A percentile compares a stretch with the other conserved stretches of the same genome.
Evolutionary conservation across 2,797 vertebrate species (phyloP).

Genomic region (Anableps anableps): DNA sequence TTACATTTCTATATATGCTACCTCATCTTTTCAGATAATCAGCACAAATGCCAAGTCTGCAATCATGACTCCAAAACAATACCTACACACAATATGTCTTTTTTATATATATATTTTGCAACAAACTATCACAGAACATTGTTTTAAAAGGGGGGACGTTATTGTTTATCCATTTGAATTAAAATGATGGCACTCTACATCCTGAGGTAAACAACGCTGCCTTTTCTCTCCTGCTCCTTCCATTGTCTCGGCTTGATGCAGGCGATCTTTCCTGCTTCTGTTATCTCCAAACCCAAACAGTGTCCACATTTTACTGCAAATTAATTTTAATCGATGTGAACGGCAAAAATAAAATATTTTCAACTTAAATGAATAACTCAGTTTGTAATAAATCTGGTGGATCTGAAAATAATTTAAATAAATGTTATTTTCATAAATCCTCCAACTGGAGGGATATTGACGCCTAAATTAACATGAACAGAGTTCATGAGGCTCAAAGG

Average conservation of each 20-base stretch:
- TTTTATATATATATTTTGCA: conserved; percentile 27
- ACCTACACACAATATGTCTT: conserved; percentile 8
- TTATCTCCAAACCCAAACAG: conserved; percentile 35
- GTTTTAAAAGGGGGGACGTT: conserved; percentile 10
- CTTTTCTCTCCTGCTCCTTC: conserved; percentile 56
- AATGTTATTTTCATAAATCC: background rate
- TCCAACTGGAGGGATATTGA: background rate
- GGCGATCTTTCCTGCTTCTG: conserved; percentile 35
- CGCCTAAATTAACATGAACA: background rate
- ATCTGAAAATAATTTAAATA: background rate
- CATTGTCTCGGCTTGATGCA: conserved; percentile 68
- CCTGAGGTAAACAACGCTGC: conserved; percentile 71
- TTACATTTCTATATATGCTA: background rate
- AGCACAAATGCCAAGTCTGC: conserved; percentile 31
- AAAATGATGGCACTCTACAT: conserved; percentile 51
- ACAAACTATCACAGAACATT: background rate
- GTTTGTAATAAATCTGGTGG: background rate
- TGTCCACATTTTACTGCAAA: conserved; percentile 36
- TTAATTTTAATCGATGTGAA: conserved; percentile 7
- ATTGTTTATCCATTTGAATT: conserved; percentile 39
- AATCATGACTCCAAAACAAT: conserved; percentile 24
- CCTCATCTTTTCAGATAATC: conserved; percentile 18
- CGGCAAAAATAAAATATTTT: background rate
- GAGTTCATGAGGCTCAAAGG: too few species aligned
- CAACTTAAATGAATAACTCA: background rate